phyloP scores from a whole-genome alignment of 1,140 invertebrate genomes.

The Hylyphantes graminicola region DNA sequence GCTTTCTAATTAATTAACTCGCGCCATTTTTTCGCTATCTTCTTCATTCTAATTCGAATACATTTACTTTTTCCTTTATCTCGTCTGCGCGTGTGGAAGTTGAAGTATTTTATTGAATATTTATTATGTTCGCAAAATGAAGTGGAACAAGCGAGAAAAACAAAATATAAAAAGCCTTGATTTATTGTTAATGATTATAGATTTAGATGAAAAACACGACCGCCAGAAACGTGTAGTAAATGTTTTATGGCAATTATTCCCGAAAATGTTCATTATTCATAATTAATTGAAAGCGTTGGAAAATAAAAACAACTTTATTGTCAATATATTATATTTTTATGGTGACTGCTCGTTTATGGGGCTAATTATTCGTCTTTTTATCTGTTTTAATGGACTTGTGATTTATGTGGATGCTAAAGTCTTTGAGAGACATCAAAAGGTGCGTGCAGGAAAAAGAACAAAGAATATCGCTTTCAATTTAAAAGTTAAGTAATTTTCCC shows the following conservation, averaged over 20 bases:
- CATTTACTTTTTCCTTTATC: conserved; percentile 14
- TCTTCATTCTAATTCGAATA: background rate
- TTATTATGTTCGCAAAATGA: conserved; percentile 51
- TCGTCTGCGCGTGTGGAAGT: background rate
- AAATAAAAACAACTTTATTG: conserved; percentile 59
- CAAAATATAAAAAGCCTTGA: conserved; percentile 23
- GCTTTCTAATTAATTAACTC: conserved; percentile 49
- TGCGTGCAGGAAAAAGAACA: background rate
- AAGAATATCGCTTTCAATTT: no score
- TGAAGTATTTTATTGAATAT: conserved; percentile 54
- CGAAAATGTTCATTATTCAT: conserved; percentile 50
- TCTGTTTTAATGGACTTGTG: conserved; percentile 36
- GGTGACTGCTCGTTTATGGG: conserved; percentile 13
- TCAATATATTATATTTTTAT: conserved; percentile 53
- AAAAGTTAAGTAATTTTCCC: no score
- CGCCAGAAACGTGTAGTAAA: conserved; percentile 40
- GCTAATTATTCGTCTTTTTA: conserved; percentile 47
- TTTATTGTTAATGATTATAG: conserved; percentile 60
- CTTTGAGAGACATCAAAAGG: conserved; percentile 26
- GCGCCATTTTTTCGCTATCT: background rate
- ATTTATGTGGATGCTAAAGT: conserved; percentile 48
- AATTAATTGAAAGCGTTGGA: conserved; percentile 50
- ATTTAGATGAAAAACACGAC: conserved; percentile 59
- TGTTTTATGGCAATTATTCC: conserved; percentile 59
- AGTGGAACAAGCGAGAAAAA: conserved; percentile 42